Percentiles rank a stretch among this genome's conserved stretches.
Evolutionary conservation across 2,888 invertebrate genomes (phyloP).

Genomic region (Lathronympha strigana): DNA sequence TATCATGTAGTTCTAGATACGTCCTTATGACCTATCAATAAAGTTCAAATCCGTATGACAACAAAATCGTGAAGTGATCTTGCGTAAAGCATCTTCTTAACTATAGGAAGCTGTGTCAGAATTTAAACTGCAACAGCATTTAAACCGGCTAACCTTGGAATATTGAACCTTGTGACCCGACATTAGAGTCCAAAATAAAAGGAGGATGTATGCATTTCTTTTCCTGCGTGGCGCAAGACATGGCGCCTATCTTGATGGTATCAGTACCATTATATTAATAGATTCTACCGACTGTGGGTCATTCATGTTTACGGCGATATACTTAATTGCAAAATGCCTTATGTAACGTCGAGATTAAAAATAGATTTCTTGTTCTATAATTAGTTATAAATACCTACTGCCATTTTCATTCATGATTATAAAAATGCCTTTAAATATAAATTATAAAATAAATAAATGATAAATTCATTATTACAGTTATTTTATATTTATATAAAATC

Average conservation of each 20-base stretch:
- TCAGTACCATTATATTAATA: constrained; percentile 14
- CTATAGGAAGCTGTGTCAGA: constrained; percentile 11
- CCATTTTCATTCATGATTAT: too few relatives aligned
- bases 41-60: not conserved
- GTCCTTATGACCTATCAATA: not conserved
- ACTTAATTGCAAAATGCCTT: not conserved
- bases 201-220: not conserved
- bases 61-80: not conserved
- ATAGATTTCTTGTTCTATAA: not conserved
- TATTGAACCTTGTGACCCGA: not conserved
- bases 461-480: too few relatives aligned
- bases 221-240: constrained; percentile 16
- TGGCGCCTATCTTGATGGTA: constrained; percentile 20
- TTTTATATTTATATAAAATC: too few relatives aligned
- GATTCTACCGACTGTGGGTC: not conserved
- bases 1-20: not conserved
- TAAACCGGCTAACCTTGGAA: not conserved
- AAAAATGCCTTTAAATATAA: too few relatives aligned
- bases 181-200: constrained; percentile 3
- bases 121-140: not conserved
- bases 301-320: constrained; percentile 3
- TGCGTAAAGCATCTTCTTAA: not conserved
- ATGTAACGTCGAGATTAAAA: constrained; percentile 3
- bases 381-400: not conserved
- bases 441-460: too few relatives aligned